Percentiles rank a stretch among this genome's conserved stretches.
phyloP scores from a whole-genome alignment of 2,113 vertebrate species.

The Laticauda laticaudata region DNA sequence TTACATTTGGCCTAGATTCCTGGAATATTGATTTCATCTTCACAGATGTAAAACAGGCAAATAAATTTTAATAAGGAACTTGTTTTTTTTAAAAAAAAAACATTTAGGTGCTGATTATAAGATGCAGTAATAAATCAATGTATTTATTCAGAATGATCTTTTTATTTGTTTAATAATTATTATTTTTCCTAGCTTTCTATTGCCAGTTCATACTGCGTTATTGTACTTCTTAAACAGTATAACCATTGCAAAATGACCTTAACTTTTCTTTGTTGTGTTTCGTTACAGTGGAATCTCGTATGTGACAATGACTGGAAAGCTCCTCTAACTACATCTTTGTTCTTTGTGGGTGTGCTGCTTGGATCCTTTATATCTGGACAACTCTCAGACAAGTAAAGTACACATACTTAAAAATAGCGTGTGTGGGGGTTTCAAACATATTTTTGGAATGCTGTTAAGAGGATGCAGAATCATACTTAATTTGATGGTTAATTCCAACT shows the following conservation, averaged over 20 bases:
- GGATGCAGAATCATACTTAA: not conserved
- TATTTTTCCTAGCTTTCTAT: not conserved
- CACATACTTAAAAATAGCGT: not conserved
- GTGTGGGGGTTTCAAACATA: not conserved
- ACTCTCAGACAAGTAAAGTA: constrained; percentile 81
- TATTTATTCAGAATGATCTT: not conserved
- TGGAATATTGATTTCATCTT: not conserved
- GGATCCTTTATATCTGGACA: constrained; percentile 80
- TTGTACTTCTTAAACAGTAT: not conserved
- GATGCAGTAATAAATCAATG: not conserved
- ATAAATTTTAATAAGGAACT: not conserved
- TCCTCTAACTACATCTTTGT: constrained; percentile 77
- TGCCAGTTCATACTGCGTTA: not conserved
- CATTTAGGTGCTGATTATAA: not conserved
- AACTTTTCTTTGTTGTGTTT: constrained; percentile 5
- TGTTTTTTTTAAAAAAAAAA: not conserved
- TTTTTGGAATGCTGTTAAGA: not conserved
- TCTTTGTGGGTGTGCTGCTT: constrained; percentile 77
- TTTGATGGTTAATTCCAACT: not conserved
- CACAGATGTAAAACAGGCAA: not conserved
- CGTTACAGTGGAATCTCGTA: constrained; percentile 81
- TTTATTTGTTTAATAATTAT: not conserved
- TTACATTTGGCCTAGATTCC: not conserved
- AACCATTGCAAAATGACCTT: not conserved
- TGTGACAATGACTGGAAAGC: constrained; percentile 81